Evolutionary conservation across 1,140 invertebrate genomes (phyloP).

Genomic region (Himalopsyche phryganea): DNA sequence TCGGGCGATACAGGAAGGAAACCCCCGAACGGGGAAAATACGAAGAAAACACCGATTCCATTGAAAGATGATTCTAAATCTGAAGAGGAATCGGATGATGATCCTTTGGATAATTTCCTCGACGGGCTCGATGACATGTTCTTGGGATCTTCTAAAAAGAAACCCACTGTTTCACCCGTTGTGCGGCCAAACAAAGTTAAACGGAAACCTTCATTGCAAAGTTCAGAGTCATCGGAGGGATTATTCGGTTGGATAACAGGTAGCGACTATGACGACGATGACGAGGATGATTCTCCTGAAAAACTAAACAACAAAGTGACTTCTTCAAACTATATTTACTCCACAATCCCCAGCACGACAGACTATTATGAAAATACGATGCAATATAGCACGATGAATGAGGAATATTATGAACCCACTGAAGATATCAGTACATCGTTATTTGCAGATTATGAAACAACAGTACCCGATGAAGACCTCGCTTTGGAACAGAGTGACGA

Average conservation of each 20-base stretch:
- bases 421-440: too few relatives aligned
- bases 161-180: neutral
- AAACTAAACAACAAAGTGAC: too few relatives aligned
- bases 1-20: constrained; percentile 9
- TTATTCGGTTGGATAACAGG: constrained; percentile 13
- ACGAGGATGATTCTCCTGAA: neutral
- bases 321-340: too few relatives aligned
- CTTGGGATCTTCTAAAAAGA: neutral
- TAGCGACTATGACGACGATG: constrained; percentile 4
- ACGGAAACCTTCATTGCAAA: too few relatives aligned
- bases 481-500: too few relatives aligned
- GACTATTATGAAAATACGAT: too few relatives aligned
- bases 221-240: neutral
- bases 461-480: too few relatives aligned
- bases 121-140: constrained; percentile 27
- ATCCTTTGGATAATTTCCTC: constrained; percentile 22
- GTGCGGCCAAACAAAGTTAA: too few relatives aligned
- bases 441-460: too few relatives aligned
- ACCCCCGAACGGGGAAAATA: constrained; percentile 11
- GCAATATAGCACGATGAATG: too few relatives aligned
- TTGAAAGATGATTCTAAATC: constrained; percentile 1
- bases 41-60: constrained; percentile 10
- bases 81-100: constrained; percentile 18
- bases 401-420: too few relatives aligned
- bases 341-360: too few relatives aligned